phyloP scores from a whole-genome alignment of 2,113 vertebrate species.

The Lagopus muta region DNA sequence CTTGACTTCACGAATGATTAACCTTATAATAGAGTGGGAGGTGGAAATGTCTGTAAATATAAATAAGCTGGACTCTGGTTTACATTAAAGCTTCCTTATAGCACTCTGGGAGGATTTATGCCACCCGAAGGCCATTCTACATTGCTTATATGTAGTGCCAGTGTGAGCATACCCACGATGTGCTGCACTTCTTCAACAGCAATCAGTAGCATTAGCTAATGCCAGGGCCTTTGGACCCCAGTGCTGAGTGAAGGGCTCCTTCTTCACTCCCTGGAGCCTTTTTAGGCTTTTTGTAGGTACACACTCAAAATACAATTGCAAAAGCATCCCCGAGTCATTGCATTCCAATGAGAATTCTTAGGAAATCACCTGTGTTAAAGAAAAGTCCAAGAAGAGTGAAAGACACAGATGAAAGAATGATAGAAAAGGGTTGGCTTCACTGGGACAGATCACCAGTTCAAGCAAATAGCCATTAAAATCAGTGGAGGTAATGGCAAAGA shows the following conservation, averaged over 20 bases:
- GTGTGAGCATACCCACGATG: rapidly evolving
- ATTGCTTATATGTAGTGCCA: neutral
- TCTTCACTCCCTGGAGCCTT: neutral
- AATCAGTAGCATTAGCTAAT: neutral
- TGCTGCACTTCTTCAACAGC: neutral
- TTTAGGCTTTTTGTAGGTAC: neutral
- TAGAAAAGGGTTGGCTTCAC: neutral
- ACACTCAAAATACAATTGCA: neutral
- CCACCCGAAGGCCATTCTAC: neutral
- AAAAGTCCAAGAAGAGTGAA: slow-evolving; percentile 14
- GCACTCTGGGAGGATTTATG: neutral
- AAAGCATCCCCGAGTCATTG: neutral
- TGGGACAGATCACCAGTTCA: neutral
- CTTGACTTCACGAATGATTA: neutral
- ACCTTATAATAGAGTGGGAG: neutral
- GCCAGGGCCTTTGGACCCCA: neutral
- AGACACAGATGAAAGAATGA: neutral
- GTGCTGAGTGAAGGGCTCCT: neutral
- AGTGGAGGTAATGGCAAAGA: neutral
- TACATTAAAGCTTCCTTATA: neutral
- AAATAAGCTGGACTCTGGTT: neutral
- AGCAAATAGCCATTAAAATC: neutral
- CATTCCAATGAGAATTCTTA: neutral
- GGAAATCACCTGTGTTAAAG: slow-evolving; percentile 2
- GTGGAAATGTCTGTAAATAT: neutral